These are phyloP conservation scores for Rousettus leschenaultii DNA, from an alignment of 2,113 vertebrate species.

Conservation along the genomic window DNA sequence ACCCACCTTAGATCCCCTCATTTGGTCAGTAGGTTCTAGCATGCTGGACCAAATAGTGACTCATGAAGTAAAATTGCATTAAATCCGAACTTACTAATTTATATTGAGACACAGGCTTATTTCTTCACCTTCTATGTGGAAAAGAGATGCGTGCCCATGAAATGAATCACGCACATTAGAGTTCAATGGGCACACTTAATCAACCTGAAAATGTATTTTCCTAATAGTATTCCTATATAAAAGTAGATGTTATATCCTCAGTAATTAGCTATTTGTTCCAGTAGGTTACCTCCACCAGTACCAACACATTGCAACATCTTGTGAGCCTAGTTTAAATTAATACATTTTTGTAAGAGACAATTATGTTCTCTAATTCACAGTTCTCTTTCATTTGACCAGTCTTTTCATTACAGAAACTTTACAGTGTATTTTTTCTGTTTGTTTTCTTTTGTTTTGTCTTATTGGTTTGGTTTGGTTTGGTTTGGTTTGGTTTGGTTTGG, in stretches of 20 bases:
- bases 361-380: not conserved
- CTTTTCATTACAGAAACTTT: not conserved
- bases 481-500: not conserved
- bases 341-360: not conserved
- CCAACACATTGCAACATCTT: not conserved
- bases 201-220: constrained; percentile 27
- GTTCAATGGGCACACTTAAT: not conserved
- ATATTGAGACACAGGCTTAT: not conserved
- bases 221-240: not conserved
- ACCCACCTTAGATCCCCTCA: not conserved
- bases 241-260: not conserved
- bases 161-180: not conserved
- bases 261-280: not conserved
- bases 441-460: not conserved
- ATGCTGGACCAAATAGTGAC: not conserved
- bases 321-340: not conserved
- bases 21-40: not conserved
- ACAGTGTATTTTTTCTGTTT: not conserved
- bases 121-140: constrained; percentile 35
- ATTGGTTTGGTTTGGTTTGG: not conserved
- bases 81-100: not conserved
- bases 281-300: not conserved
- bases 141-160: not conserved
- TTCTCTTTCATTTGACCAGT: not conserved
- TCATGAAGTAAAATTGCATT: not conserved